phyloP scores from a whole-genome alignment of 2,888 invertebrate genomes.

The Tetrapedia diversipes region DNA sequence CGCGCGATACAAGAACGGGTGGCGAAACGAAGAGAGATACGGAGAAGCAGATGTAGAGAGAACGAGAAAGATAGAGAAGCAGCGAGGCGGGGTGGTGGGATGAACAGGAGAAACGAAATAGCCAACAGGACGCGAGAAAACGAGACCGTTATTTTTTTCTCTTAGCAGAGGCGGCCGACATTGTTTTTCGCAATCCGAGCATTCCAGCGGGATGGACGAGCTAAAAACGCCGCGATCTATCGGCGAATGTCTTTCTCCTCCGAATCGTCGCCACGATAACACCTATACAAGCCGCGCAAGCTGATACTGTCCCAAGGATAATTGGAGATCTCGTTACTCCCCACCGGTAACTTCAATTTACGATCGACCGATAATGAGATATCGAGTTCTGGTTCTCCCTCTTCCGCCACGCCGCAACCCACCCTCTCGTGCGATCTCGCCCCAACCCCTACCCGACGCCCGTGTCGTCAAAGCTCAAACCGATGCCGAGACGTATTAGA shows the following conservation, averaged over 20 bases:
- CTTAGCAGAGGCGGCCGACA: constrained; percentile 8
- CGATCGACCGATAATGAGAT: constrained; percentile 73
- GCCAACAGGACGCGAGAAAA: constrained; percentile 21
- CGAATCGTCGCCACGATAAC: constrained; percentile 20
- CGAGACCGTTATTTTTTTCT: constrained; percentile 46
- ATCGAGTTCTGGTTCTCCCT: constrained; percentile 61
- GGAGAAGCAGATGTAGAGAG: too few relatives aligned
- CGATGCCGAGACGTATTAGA: constrained; percentile 46
- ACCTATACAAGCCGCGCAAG: constrained; percentile 45
- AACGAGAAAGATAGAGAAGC: neutral
- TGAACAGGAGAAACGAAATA: constrained; percentile 19
- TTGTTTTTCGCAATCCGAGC: constrained; percentile 53
- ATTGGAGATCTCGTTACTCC: constrained; percentile 77
- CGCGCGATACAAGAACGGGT: constrained; percentile 9
- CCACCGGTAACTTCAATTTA: constrained; percentile 70
- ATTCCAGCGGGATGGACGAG: constrained; percentile 13
- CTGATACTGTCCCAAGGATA: constrained; percentile 69
- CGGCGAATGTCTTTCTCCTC: constrained; percentile 5
- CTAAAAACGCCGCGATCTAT: constrained; percentile 32
- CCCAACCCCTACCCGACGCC: constrained; percentile 16
- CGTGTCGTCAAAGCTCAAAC: constrained; percentile 53
- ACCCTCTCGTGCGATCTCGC: constrained; percentile 6
- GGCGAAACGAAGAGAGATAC: neutral
- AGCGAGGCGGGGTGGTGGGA: neutral
- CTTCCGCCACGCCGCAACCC: constrained; percentile 20